Evolutionary conservation across 2,888 invertebrate genomes (phyloP).

Genomic region (Rugalucina vietnamica): DNA sequence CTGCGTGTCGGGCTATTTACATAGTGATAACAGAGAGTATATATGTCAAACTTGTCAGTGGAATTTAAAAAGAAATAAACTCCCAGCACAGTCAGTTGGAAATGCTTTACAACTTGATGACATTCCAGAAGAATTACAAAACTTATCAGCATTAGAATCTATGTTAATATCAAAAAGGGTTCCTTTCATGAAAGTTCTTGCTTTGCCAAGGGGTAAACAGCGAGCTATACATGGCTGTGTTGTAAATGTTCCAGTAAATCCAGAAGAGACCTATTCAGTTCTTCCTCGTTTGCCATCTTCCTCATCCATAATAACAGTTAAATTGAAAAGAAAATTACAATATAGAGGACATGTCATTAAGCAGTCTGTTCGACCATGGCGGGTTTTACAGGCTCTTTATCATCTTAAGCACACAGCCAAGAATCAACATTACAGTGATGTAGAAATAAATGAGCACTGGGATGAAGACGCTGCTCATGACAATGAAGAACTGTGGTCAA

Average conservation of each 20-base stretch:
- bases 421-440: slow-evolving; percentile 19
- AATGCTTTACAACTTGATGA: not conserved
- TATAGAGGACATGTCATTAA: slow-evolving; percentile 39
- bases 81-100: slow-evolving; percentile 16
- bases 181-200: slow-evolving; percentile 23
- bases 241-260: slow-evolving; percentile 36
- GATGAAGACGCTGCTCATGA: not conserved
- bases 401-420: slow-evolving; percentile 3
- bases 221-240: slow-evolving; percentile 25
- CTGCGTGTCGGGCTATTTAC: not conserved
- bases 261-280: slow-evolving; percentile 22
- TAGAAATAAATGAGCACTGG: slow-evolving; percentile 36
- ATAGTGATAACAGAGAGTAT: not conserved
- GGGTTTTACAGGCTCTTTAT: slow-evolving; percentile 15
- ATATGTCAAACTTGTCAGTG: slow-evolving; percentile 20
- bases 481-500: slow-evolving; percentile 3
- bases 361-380: slow-evolving; percentile 27
- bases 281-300: slow-evolving; percentile 41
- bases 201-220: slow-evolving; percentile 24
- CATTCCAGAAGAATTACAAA: slow-evolving; percentile 14
- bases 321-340: slow-evolving; percentile 36
- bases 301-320: slow-evolving; percentile 18
- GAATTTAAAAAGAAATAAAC: not conserved
- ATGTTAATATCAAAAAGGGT: slow-evolving; percentile 16
- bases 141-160: slow-evolving; percentile 16